These are phyloP conservation scores for Hydrocynus forskahlii DNA, from an alignment of 2,797 vertebrate genomes.

Conservation along the genomic window DNA sequence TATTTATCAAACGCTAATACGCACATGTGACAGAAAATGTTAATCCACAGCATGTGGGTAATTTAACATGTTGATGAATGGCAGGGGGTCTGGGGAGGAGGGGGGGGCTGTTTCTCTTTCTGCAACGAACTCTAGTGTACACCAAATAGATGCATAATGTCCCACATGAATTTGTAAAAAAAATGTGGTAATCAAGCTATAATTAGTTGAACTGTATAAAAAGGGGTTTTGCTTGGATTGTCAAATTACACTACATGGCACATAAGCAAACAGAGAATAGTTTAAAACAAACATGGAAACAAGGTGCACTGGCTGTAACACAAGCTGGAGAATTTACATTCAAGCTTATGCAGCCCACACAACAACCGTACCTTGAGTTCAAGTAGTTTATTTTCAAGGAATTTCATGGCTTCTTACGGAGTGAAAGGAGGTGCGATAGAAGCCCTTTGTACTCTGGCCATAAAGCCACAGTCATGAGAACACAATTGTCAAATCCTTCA, in stretches of 20 bases:
- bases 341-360: not conserved
- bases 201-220: not conserved
- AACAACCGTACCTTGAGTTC: not conserved
- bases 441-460: not conserved
- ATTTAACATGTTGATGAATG: conserved; percentile 31
- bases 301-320: not conserved
- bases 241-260: not conserved
- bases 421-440: not conserved
- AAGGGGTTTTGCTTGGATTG: not conserved
- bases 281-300: not conserved
- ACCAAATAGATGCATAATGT: not conserved
- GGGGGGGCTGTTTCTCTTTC: not conserved
- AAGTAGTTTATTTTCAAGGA: not conserved
- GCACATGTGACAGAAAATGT: conserved; percentile 7
- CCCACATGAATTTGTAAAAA: not conserved
- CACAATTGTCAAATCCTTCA: conserved; percentile 41
- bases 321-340: not conserved
- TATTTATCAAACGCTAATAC: conserved; percentile 39
- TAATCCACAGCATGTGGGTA: conserved; percentile 21
- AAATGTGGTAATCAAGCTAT: not conserved
- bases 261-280: not conserved
- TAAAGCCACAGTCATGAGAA: not conserved
- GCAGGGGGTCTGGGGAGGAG: too few relatives aligned
- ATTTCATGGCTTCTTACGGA: not conserved
- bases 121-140: not conserved